Base-by-base conservation (phyloP, 2,797 vertebrate species). In the Gobionotothen gibberifrons region DNA sequence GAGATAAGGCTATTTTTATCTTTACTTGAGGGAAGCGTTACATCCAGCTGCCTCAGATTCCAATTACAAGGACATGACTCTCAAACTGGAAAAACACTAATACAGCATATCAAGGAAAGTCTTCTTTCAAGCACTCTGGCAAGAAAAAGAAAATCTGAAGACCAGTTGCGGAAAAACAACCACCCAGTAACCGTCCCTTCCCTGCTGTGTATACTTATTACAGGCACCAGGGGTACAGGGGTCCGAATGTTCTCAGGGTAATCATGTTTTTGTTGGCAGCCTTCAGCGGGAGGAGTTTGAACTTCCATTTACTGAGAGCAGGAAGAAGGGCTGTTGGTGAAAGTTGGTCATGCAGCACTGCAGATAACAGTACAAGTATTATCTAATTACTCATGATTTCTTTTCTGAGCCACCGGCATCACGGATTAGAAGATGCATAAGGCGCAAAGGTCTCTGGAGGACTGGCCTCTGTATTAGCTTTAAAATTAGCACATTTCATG, bases 211-310 rank as follows among this genome's bases (percentile, higher is more conserved):
- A 29, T 21, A 16, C 78, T 71, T 74, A 58, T 71, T 39, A 36
- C 60, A 58, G 69, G 39, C 68, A 19, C 76, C 69, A 26, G 17
- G 60, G 69, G 75, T 62, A 48, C 7, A 72, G 19, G 64, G 81
- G 72, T 75, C 81, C 39, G 43, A 68, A 82, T 74, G 85, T 87
- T 89, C 85, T 84, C 83, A 26, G 59, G 71, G 66, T 80, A 84
- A 90, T 86, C 67, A 16, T 61, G 76, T 80, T 88, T 73, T 77
- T 76, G 84, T 72, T 89, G 76, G 80, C 77, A 82, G 83, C 68
- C 51, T 63, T 77, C 78, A 76, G 74, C 72, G 72, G 72, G 26
- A 74, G 11, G 69, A 81, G 69, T 88, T 71, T 87, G 2, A 57
- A 53, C 69, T 78, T 78, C 47, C 70, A 79, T 81, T 87, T 59